A percentile compares a stretch with the other conserved stretches of the same genome.
Conservation (phyloP, 2,113 vertebrate species). For the Ornithorhynchus anatinus region DNA sequence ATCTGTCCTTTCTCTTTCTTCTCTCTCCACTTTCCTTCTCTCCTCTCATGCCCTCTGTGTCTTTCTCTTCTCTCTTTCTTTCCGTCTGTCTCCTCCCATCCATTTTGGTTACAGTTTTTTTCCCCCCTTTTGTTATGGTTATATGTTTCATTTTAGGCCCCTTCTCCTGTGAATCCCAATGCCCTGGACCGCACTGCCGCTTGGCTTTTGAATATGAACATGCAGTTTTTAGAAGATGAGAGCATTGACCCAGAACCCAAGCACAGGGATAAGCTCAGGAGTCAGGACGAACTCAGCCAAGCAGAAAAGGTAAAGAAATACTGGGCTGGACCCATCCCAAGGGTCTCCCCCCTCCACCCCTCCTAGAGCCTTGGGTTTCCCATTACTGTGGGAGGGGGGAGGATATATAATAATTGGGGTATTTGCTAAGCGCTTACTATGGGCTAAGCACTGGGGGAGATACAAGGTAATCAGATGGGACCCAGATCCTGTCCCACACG, state of each 20-base stretch:
- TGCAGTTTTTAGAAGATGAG: conserved; percentile 98
- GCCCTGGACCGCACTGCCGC: conserved; percentile 98
- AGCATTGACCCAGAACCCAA: conserved; percentile 89
- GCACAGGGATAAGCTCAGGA: conserved; percentile 87
- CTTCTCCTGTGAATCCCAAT: conserved; percentile 98
- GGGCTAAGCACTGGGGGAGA: no score
- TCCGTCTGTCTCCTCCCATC: neutral
- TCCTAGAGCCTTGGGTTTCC: no score
- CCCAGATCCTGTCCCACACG: accelerated
- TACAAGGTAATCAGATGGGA: no score
- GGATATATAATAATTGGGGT: no score
- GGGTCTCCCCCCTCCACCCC: no score
- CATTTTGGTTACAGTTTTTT: conserved; percentile 57
- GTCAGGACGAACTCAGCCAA: conserved; percentile 96
- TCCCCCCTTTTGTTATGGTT: conserved; percentile 67
- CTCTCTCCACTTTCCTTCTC: conserved; percentile 3
- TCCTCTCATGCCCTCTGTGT: neutral
- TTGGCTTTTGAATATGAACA: conserved; percentile 99
- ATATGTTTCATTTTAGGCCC: conserved; percentile 92
- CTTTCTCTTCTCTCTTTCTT: conserved; percentile 24
- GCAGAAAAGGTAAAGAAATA: conserved; percentile 92
- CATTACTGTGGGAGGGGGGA: no score
- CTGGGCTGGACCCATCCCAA: no score
- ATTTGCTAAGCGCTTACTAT: no score
- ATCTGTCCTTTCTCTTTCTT: neutral